Percentiles rank a stretch among this genome's conserved stretches.
phyloP scores from a whole-genome alignment of 2,113 vertebrate genomes.

The Egretta garzetta region DNA sequence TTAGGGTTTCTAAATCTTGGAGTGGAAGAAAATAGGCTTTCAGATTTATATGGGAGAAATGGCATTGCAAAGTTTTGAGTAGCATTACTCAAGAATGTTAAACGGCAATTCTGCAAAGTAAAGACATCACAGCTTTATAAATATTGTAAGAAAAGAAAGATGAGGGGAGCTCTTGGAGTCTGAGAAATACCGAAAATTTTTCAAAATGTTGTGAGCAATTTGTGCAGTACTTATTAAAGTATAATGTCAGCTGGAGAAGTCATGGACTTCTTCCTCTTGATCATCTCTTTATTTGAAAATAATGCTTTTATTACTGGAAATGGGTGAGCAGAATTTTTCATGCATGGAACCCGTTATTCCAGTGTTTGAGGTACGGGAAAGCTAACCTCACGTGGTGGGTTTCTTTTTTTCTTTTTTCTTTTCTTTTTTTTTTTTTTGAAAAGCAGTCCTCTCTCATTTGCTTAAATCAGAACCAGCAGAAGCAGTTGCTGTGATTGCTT shows the following conservation, averaged over 20 bases:
- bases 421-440: not conserved
- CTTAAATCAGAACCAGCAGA: not conserved
- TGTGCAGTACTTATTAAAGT: not conserved
- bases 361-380: not conserved
- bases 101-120: constrained; percentile 5
- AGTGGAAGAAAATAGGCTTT: not conserved
- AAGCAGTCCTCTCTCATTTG: not conserved
- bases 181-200: constrained; percentile 34
- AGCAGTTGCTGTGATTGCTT: not conserved
- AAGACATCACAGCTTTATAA: constrained; percentile 40
- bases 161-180: constrained; percentile 7
- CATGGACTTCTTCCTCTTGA: not conserved
- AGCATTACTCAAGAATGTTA: not conserved
- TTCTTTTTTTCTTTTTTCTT: not conserved
- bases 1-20: not conserved
- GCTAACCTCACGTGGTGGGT: not conserved
- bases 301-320: not conserved
- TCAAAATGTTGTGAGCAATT: constrained; percentile 29
- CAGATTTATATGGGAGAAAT: not conserved
- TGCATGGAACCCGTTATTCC: not conserved
- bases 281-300: not conserved
- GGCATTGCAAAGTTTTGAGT: not conserved
- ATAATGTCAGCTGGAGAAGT: constrained; percentile 8
- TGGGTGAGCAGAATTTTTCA: not conserved
- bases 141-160: constrained; percentile 44